A percentile compares a stretch with the other conserved stretches of the same genome.
Evolutionary conservation across 2,888 invertebrate species (phyloP).

Genomic region (Cenopis cana): DNA sequence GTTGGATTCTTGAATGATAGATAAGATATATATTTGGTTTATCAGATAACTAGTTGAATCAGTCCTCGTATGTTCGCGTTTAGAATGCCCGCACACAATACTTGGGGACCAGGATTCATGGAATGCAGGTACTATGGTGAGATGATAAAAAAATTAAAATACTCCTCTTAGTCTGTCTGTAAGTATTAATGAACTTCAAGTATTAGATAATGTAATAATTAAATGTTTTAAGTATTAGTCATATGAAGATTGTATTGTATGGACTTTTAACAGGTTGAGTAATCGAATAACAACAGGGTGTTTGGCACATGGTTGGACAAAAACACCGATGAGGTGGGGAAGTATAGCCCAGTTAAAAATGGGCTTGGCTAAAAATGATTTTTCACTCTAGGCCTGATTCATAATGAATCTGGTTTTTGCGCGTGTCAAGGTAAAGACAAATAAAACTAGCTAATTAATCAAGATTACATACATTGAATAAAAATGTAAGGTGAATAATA

Average conservation of each 20-base stretch:
- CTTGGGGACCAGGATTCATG: not conserved
- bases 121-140: not conserved
- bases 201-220: slow-evolving; percentile 22
- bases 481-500: no score
- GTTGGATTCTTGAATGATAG: not conserved
- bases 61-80: not conserved
- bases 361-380: no score
- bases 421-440: no score
- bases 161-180: slow-evolving; percentile 12
- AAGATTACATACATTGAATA: no score
- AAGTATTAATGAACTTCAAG: slow-evolving; percentile 26
- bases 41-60: not conserved
- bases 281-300: no score
- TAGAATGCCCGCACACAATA: not conserved
- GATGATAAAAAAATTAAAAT: not conserved
- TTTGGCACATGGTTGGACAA: no score
- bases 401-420: no score
- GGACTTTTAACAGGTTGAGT: not conserved
- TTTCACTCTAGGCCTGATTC: no score
- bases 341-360: no score
- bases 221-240: not conserved
- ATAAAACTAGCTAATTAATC: no score
- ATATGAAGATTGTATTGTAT: not conserved
- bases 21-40: not conserved
- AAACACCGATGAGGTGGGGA: no score